A percentile compares a stretch with the other conserved stretches of the same genome.
Conservation (phyloP, 2,797 vertebrate genomes). For the Hoplostethus mediterraneus region DNA sequence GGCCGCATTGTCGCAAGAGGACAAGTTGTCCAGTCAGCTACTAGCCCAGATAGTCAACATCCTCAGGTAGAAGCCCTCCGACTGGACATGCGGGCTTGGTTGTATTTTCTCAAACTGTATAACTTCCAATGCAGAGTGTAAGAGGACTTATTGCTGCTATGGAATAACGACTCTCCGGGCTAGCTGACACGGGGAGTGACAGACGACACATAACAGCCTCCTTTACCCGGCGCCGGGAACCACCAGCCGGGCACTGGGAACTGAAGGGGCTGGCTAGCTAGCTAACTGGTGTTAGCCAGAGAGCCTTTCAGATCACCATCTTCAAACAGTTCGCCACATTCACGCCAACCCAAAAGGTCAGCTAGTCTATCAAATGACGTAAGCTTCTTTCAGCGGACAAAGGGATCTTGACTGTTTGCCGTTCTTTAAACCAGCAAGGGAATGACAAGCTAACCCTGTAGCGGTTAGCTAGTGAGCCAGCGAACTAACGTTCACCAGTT, state of each 20-base stretch:
- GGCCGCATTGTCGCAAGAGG: conserved; percentile 71
- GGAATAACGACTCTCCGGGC: conserved; percentile 54
- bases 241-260: conserved; percentile 42
- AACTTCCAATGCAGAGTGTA: not conserved
- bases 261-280: conserved; percentile 32
- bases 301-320: conserved; percentile 14
- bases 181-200: conserved; percentile 24
- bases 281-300: conserved; percentile 52
- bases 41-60: conserved; percentile 38
- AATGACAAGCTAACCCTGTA: conserved; percentile 50
- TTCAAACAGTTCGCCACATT: conserved; percentile 4
- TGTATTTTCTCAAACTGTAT: not conserved
- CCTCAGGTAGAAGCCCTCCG: conserved; percentile 22
- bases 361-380: not conserved
- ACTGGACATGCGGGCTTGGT: conserved; percentile 19
- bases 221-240: conserved; percentile 58
- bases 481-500: conserved; percentile 19
- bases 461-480: conserved; percentile 50
- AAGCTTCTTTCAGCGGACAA: not conserved
- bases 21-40: conserved; percentile 47
- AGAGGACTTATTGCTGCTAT: conserved; percentile 32
- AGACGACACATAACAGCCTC: conserved; percentile 26
- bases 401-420: not conserved
- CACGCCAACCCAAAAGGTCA: conserved; percentile 33
- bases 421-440: not conserved